Conservation (phyloP, 1,140 invertebrate species). For the Drosophila chauvacae region DNA sequence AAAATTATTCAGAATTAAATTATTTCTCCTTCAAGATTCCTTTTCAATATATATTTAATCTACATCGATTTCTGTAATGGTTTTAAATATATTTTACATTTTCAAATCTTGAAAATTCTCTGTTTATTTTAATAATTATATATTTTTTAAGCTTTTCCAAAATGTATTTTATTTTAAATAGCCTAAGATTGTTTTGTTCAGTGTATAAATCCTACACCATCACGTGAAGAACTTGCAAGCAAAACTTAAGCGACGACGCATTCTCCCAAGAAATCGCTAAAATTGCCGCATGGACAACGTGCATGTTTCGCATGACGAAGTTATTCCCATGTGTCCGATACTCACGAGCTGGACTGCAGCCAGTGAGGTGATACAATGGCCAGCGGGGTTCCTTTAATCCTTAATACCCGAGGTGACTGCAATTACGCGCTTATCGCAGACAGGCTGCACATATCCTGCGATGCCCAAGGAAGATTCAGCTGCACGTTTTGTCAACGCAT, state of each 20-base stretch:
- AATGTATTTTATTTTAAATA: fast-evolving
- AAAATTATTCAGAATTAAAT: too few species aligned
- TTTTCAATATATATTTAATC: too few species aligned
- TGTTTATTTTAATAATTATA: too few species aligned
- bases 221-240: constrained; percentile 2
- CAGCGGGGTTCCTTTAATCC: constrained; percentile 4
- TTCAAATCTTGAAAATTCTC: too few species aligned
- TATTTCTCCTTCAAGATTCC: too few species aligned
- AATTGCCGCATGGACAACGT: constrained; percentile 18
- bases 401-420: background rate
- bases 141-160: background rate
- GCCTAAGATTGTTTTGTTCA: background rate
- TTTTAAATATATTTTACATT: too few species aligned
- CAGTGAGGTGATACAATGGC: background rate
- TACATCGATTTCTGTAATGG: too few species aligned
- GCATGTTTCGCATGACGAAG: constrained; percentile 7
- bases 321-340: background rate
- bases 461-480: background rate
- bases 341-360: constrained; percentile 9
- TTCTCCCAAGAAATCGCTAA: background rate
- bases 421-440: constrained; percentile 16
- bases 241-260: background rate
- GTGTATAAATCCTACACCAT: background rate
- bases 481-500: constrained; percentile 47
- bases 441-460: constrained; percentile 3